Evolutionary conservation across 2,113 vertebrate genomes (phyloP), one percentile per base, ranked within the genome.

Genomic region (Tupaia chinensis): DNA sequence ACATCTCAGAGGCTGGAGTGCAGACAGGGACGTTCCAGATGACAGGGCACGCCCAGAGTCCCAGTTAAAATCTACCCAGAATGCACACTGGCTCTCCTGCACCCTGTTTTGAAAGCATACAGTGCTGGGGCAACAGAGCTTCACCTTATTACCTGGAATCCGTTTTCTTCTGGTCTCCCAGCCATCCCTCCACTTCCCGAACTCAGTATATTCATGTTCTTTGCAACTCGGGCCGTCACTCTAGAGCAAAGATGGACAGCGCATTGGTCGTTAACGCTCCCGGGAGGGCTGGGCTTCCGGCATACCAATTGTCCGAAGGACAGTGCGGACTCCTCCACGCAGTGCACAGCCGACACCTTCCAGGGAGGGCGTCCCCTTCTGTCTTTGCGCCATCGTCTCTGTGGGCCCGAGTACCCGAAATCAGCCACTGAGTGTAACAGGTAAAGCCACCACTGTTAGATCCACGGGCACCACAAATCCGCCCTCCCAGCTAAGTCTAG

Each of bases 91-190:
- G 72, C 70, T 20, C 23, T 23, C 53, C 79, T 1, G 1, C 80
- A 70, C 63, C 19, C 16, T 0, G 1, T 4, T 73, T 10, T 10
- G 1, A 25, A 3, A 20, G 5, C 0, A 8, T 0, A 0, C 68
- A 0, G 11, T 2, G 2, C 1, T 3, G 23, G 11, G 15, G 10
- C 9, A 25, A 1, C 27, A 20, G 5, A 3, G 0, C 2, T 5
- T 8, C 23, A 0, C 2, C n/a, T 0, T 8, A 58, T 92, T 86
- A 99, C 99, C 99, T 91, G 99, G 98, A 15, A 65, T 98, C 86
- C 99, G 97, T 84, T 98, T 99, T 56, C 99, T 98, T 72, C 99
- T 98, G 14, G 99, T 99, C 98, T 99, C 98, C 99, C 99, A 99
- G 29, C 99, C 99, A 0, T 99, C 99, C 98, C 98, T 99, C 99